Conservation (phyloP, 2,888 invertebrate species). For the Caenorhabditis drosophilae region DNA sequence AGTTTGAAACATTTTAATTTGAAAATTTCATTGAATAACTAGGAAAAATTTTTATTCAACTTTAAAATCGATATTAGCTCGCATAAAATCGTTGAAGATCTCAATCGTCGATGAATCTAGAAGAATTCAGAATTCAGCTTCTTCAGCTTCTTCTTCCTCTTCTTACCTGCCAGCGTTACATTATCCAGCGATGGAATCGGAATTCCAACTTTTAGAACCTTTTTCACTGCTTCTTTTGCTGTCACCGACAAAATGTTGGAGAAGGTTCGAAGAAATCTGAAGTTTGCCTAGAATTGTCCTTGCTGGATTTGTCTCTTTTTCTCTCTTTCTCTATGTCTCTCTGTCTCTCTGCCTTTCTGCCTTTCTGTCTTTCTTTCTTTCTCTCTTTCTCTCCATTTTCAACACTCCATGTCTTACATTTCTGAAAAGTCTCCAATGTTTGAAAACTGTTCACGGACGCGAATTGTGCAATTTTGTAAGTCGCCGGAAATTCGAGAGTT, state of each 20-base stretch:
- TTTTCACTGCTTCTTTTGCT: slow-evolving; percentile 40
- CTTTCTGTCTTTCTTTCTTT: too few species aligned
- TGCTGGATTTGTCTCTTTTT: too few species aligned
- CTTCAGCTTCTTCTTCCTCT: background rate
- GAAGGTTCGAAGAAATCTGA: slow-evolving; percentile 51
- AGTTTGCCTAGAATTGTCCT: too few species aligned
- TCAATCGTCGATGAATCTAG: slow-evolving; percentile 35
- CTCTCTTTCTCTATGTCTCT: too few species aligned
- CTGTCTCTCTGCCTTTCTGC: too few species aligned
- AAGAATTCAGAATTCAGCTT: slow-evolving; percentile 1
- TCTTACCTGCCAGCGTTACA: slow-evolving; percentile 50
- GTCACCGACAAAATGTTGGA: slow-evolving; percentile 46
- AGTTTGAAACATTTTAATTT: too few species aligned
- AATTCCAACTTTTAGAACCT: slow-evolving; percentile 51
- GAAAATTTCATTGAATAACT: too few species aligned
- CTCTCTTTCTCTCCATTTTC: too few species aligned
- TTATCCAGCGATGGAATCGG: slow-evolving; percentile 62
- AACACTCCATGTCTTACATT: slow-evolving; percentile 16
- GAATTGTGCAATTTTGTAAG: slow-evolving; percentile 41
- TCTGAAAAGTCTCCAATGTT: slow-evolving; percentile 53
- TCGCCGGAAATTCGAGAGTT: slow-evolving; percentile 42
- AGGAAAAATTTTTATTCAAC: slow-evolving; percentile 3
- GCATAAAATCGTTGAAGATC: slow-evolving; percentile 36
- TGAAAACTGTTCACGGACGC: slow-evolving; percentile 45
- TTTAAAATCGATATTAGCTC: slow-evolving; percentile 44